Conservation (phyloP, 2,113 vertebrate genomes). For the Eurypyga helias region DNA sequence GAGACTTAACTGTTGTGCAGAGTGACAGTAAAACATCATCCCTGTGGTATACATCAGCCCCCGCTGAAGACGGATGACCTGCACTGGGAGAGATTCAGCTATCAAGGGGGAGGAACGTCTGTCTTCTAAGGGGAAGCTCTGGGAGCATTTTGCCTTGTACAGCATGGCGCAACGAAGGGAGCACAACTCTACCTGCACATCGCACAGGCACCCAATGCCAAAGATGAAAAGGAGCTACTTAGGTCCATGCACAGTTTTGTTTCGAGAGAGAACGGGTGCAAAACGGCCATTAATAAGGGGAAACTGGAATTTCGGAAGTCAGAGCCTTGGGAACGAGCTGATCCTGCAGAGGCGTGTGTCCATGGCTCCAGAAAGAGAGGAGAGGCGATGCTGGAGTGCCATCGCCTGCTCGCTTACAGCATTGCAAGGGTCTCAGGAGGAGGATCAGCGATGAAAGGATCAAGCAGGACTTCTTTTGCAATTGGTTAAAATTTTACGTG, state of each 20-base stretch:
- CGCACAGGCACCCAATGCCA: neutral
- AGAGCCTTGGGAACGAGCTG: neutral
- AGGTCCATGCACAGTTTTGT: rapidly evolving
- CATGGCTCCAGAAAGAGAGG: rapidly evolving
- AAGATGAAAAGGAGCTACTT: neutral
- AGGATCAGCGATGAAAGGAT: rapidly evolving
- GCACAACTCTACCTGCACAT: rapidly evolving
- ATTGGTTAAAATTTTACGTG: rapidly evolving
- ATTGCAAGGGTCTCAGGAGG: neutral
- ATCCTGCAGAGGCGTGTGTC: rapidly evolving
- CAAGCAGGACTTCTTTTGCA: too few species aligned
- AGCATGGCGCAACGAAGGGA: rapidly evolving
- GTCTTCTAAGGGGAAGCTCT: neutral
- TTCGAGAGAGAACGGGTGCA: neutral
- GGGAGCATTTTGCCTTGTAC: neutral
- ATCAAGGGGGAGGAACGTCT: neutral
- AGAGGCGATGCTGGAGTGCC: conserved; percentile 25
- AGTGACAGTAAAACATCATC: neutral
- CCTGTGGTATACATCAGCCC: neutral
- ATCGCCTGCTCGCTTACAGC: neutral
- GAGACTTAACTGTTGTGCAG: neutral
- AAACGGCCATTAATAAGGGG: rapidly evolving
- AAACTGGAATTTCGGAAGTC: neutral
- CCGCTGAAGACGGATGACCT: neutral
- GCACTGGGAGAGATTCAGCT: neutral